Percentiles rank a stretch among this genome's conserved stretches.
These are phyloP conservation scores for Cydia strobilella DNA, from an alignment of 1,140 invertebrate species.

Conservation along the genomic window DNA sequence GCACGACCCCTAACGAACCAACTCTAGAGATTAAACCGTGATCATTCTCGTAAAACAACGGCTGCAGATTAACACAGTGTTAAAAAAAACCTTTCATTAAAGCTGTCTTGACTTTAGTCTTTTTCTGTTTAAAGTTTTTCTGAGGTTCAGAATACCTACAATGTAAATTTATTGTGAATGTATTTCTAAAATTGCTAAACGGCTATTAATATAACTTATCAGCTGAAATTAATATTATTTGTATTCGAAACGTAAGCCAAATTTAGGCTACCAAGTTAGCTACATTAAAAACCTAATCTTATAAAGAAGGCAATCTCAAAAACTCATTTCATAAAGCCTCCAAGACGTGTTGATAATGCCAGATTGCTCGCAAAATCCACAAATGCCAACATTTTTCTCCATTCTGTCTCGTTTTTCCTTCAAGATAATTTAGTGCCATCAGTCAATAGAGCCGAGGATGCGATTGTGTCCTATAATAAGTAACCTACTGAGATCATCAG, in stretches of 20 bases:
- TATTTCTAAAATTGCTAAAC: not conserved
- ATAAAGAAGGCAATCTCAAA: slow-evolving; percentile 10
- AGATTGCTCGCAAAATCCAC: not conserved
- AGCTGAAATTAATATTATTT: not conserved
- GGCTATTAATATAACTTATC: not conserved
- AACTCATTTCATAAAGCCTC: slow-evolving; percentile 24
- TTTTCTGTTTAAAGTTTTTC: too few species aligned
- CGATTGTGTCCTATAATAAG: slow-evolving; percentile 25
- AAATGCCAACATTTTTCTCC: slow-evolving; percentile 16
- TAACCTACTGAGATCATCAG: slow-evolving; percentile 1
- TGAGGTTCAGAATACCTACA: too few species aligned
- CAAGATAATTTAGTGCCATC: slow-evolving; percentile 25
- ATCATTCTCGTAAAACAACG: slow-evolving; percentile 16
- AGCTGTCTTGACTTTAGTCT: not conserved
- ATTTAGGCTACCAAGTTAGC: not conserved
- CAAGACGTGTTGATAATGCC: not conserved
- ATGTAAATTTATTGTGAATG: too few species aligned
- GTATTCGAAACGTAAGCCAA: not conserved
- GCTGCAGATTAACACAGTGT: not conserved
- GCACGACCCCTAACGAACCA: slow-evolving; percentile 24
- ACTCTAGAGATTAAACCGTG: slow-evolving; percentile 28
- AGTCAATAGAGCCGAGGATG: slow-evolving; percentile 20
- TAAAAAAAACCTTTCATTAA: not conserved
- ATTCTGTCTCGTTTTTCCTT: slow-evolving; percentile 17
- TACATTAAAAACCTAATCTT: not conserved